Evolutionary conservation across 2,113 vertebrate genomes (phyloP).

Genomic region (Stercorarius parasiticus): DNA sequence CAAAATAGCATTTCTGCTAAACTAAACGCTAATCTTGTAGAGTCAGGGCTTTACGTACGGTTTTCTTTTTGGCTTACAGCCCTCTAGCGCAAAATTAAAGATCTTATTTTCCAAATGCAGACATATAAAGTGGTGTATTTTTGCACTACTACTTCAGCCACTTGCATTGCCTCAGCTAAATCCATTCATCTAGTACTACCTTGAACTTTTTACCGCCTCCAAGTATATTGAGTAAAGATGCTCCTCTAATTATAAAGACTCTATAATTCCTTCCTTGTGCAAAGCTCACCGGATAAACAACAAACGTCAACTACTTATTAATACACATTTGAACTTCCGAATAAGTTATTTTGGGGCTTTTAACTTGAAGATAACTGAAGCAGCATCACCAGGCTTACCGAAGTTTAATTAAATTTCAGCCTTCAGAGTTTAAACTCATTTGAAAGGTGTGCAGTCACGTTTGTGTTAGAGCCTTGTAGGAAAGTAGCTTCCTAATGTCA

Average conservation of each 20-base stretch:
- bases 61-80: background rate
- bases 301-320: background rate
- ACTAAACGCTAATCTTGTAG: background rate
- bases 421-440: slow-evolving; percentile 15
- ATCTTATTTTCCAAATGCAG: background rate
- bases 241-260: background rate
- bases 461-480: background rate
- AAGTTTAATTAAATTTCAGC: slow-evolving; percentile 40
- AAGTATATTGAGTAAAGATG: background rate
- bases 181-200: background rate
- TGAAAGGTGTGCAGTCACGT: slow-evolving; percentile 2
- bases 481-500: background rate
- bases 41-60: background rate
- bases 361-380: background rate
- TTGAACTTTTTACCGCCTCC: background rate
- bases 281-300: background rate
- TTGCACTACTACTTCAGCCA: background rate
- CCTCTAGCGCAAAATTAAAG: background rate
- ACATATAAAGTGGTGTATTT: background rate
- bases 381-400: background rate
- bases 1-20: background rate
- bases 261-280: background rate
- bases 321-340: background rate
- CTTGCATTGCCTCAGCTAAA: background rate
- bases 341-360: background rate